These are phyloP conservation scores for Orchesella flavescens DNA, from an alignment of 2,888 invertebrate genomes.

Conservation along the genomic window DNA sequence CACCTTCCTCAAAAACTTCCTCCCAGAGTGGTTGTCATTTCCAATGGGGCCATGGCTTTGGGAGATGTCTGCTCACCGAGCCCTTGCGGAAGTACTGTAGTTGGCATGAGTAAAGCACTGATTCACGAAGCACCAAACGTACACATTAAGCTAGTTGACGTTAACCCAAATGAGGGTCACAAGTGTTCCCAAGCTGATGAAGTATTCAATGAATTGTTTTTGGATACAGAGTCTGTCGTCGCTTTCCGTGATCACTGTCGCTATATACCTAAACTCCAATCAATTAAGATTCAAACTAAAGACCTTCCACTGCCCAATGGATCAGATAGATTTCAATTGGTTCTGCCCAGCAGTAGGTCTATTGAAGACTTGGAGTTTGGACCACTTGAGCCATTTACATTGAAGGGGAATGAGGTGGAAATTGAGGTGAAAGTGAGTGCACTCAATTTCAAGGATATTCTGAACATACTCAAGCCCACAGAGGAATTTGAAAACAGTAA, in stretches of 20 bases:
- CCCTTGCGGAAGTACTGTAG: background rate
- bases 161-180: background rate
- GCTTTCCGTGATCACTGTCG: slow-evolving; percentile 9
- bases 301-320: slow-evolving; percentile 23
- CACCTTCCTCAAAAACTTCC: too few relatives aligned
- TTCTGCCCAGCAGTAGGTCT: background rate
- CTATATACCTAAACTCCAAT: background rate
- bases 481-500: slow-evolving; percentile 25
- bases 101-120: slow-evolving; percentile 12
- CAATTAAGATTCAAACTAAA: background rate
- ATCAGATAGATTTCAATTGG: slow-evolving; percentile 38
- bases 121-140: slow-evolving; percentile 13
- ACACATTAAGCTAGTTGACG: too few relatives aligned
- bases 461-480: slow-evolving; percentile 41
- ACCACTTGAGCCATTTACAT: background rate
- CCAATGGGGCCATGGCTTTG: background rate
- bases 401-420: slow-evolving; percentile 42
- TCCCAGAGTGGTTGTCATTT: too few relatives aligned
- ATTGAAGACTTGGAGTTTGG: slow-evolving; percentile 48
- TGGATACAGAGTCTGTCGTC: background rate
- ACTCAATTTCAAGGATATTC: slow-evolving; percentile 52
- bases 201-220: slow-evolving; percentile 7
- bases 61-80: background rate
- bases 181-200: background rate
- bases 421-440: slow-evolving; percentile 33